phyloP scores from a whole-genome alignment of 1,140 invertebrate species.

The Centruroides sculpturatus region DNA sequence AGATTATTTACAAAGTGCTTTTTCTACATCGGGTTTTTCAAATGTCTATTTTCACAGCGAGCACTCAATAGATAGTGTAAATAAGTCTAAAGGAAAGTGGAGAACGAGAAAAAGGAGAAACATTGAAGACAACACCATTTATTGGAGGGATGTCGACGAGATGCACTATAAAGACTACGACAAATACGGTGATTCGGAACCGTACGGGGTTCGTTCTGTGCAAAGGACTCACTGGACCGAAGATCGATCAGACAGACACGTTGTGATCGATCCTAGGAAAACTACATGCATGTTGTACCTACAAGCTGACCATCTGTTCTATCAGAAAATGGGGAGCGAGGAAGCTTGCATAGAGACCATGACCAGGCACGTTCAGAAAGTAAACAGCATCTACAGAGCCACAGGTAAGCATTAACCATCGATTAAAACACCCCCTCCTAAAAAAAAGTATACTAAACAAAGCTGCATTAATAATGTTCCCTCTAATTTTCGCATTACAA shows the following conservation, averaged over 20 bases:
- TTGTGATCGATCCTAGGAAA: slow-evolving; percentile 56
- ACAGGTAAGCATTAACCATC: slow-evolving; percentile 46
- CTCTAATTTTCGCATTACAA: no score
- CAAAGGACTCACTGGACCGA: slow-evolving; percentile 19
- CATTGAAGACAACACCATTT: not conserved
- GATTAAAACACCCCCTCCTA: not conserved
- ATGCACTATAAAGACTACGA: slow-evolving; percentile 13
- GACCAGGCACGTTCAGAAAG: slow-evolving; percentile 81
- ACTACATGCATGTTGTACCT: slow-evolving; percentile 75
- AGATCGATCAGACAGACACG: slow-evolving; percentile 33
- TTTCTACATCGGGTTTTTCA: no score
- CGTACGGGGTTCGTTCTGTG: slow-evolving; percentile 19
- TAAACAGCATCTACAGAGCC: slow-evolving; percentile 78
- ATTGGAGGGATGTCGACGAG: slow-evolving; percentile 17
- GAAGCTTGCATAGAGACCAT: slow-evolving; percentile 91
- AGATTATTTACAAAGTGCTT: no score
- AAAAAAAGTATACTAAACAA: no score
- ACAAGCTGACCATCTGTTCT: slow-evolving; percentile 89
- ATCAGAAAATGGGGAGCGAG: slow-evolving; percentile 75
- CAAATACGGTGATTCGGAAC: slow-evolving; percentile 13
- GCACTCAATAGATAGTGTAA: no score
- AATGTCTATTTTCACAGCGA: no score
- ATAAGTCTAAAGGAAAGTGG: not conserved
- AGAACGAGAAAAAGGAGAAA: not conserved
- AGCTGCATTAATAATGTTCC: no score